phyloP scores from a whole-genome alignment of 2,797 vertebrate species.

The Chaetophractus vellerosus region DNA sequence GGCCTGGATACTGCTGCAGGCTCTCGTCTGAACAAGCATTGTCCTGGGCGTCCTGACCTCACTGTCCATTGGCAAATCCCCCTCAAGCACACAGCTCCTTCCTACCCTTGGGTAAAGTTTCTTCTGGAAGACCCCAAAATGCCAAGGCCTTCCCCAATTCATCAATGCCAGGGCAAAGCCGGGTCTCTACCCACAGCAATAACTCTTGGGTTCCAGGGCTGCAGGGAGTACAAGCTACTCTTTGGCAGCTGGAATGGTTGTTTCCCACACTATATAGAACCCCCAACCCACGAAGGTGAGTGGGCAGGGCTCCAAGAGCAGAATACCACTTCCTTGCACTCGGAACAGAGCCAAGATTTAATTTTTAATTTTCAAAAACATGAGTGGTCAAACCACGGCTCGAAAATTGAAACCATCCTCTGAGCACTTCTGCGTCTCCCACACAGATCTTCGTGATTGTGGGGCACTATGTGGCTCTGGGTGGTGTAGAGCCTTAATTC shows the following conservation, averaged over 20 bases:
- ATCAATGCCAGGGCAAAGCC: background rate
- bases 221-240: constrained; percentile 72
- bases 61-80: background rate
- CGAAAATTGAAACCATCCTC: constrained; percentile 89
- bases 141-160: constrained; percentile 23
- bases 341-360: constrained; percentile 85
- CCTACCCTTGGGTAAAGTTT: background rate
- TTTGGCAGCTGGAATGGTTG: constrained; percentile 80
- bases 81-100: background rate
- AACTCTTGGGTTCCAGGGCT: constrained; percentile 67
- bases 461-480: constrained; percentile 57
- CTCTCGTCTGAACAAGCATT: background rate
- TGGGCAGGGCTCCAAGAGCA: constrained; percentile 82
- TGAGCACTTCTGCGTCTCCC: constrained; percentile 62
- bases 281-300: constrained; percentile 78
- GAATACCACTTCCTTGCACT: constrained; percentile 77
- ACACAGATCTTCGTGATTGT: background rate
- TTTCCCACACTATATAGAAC: constrained; percentile 84
- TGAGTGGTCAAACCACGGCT: constrained; percentile 85
- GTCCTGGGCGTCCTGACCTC: background rate
- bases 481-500: constrained; percentile 10
- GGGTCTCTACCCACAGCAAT: constrained; percentile 43
- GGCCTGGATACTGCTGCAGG: background rate
- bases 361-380: constrained; percentile 87
- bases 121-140: constrained; percentile 56